Base-by-base conservation (phyloP, 2,797 vertebrate species). In the Arremon brunneinucha region DNA sequence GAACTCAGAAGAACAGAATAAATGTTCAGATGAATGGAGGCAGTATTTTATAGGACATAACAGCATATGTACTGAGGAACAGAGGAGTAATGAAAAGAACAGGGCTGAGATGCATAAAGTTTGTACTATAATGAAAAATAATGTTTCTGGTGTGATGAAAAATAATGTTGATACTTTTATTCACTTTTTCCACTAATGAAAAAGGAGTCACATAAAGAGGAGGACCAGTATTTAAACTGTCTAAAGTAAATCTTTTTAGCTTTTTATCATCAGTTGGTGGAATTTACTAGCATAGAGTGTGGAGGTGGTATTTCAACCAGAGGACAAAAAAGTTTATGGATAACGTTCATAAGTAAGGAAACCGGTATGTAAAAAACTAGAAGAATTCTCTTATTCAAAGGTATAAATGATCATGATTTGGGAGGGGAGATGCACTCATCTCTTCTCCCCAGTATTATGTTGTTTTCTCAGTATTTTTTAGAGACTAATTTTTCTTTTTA, bases 11-110 rank as follows among this genome's bases (percentile, higher is more conserved):
- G 35, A 57, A 16, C 14, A 92, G 18, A 69, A 56, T 87, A 70
- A 56, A 43, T 56, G 32, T 87, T 67, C 14, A 67, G 44, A 23
- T 67, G 52, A 92, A 72, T 2, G 3, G 43, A 89, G 78, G 16
- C 39, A 85, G 16, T 75, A 47, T 69, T 85, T 93, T 70, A 15
- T 74, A 64, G 68, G 30, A 70, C 44, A 39, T 63, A 80, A 60
- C 16, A 57, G 70, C 14, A 24, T 18, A 3, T 19, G 23, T 67
- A 23, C 14, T 87, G 82, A 72, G 76, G 37, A 93, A 14, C 44
- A 80, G 91, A 95, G 80, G 49, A 49, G 37, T 93, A 78, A 85
- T 92, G 71, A 84, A 95, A 76, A 82, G 47, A 90, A 41, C 11
- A 44, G 59, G 34, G 13, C 60, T 74, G n/a, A 85, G 44, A 39